Conservation (phyloP, 2,888 invertebrate species). For the Plutella xylostella region DNA sequence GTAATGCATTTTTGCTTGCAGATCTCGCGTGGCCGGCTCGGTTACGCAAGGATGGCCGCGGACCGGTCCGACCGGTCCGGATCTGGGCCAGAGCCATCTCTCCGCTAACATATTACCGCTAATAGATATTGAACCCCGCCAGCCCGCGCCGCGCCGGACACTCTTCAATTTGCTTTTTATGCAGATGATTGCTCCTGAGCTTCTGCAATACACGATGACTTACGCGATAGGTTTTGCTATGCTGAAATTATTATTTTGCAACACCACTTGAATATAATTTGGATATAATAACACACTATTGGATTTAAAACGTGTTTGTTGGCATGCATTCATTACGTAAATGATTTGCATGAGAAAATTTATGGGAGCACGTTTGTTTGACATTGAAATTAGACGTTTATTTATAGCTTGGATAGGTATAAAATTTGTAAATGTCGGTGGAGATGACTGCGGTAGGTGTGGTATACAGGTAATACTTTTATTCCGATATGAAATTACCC, state of each 20-base stretch:
- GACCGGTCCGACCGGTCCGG: slow-evolving; percentile 61
- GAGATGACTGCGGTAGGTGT: too few relatives aligned
- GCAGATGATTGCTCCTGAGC: slow-evolving; percentile 16
- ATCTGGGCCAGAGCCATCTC: slow-evolving; percentile 66
- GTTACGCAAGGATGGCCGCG: slow-evolving; percentile 60
- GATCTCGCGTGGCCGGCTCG: slow-evolving; percentile 26
- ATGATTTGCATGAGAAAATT: too few relatives aligned
- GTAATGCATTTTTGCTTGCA: slow-evolving; percentile 63
- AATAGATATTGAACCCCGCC: slow-evolving; percentile 55
- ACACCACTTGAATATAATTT: slow-evolving; percentile 3
- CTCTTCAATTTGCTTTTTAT: slow-evolving; percentile 29
- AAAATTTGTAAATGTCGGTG: too few relatives aligned
- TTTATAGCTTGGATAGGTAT: too few relatives aligned
- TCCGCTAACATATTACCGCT: slow-evolving; percentile 55
- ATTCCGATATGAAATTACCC: too few relatives aligned
- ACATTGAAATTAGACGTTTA: too few relatives aligned
- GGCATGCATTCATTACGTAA: too few relatives aligned
- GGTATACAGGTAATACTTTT: too few relatives aligned
- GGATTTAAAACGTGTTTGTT: background rate
- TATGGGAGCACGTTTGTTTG: too few relatives aligned
- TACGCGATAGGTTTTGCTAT: slow-evolving; percentile 7
- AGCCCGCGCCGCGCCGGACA: slow-evolving; percentile 10
- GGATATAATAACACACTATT: slow-evolving; percentile 1
- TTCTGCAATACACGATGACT: slow-evolving; percentile 20
- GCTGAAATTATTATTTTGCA: slow-evolving; percentile 9